A percentile compares a stretch with the other conserved stretches of the same genome.
These are phyloP conservation scores for Hylomyscus alleni DNA, from an alignment of 2,797 vertebrate genomes.

Conservation along the genomic window DNA sequence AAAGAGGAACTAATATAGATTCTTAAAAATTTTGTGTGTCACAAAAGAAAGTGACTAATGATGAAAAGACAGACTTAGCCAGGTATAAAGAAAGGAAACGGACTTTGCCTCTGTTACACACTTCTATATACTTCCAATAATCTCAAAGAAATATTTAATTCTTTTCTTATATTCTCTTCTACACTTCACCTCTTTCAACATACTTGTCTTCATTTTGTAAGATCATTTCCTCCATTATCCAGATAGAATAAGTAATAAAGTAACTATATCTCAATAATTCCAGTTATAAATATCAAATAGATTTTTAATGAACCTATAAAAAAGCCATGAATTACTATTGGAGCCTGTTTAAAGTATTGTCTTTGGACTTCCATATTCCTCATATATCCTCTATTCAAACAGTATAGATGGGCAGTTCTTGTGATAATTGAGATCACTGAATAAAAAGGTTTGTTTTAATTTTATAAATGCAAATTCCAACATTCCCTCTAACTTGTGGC, in stretches of 20 bases:
- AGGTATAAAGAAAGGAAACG: neutral
- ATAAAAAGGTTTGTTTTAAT: neutral
- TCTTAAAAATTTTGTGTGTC: neutral
- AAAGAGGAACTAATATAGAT: neutral
- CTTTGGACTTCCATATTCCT: neutral
- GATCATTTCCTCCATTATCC: conserved; percentile 50
- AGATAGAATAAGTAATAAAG: conserved; percentile 65
- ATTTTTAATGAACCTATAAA: neutral
- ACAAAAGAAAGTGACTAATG: neutral
- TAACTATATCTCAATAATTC: conserved; percentile 66
- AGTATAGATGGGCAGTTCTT: neutral
- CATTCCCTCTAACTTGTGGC: conserved; percentile 36
- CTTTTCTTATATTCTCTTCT: conserved; percentile 53
- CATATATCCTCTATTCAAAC: conserved; percentile 55
- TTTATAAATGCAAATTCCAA: neutral
- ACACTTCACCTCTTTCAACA: conserved; percentile 11
- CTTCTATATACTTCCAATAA: neutral
- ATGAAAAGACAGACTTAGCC: neutral
- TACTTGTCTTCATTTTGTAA: conserved; percentile 73
- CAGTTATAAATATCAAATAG: conserved; percentile 66
- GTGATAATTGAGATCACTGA: neutral
- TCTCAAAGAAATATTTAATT: conserved; percentile 7
- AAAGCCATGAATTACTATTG: neutral
- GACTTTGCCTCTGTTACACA: neutral
- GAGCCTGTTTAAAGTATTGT: neutral